Evolutionary conservation across 2,113 vertebrate species (phyloP), one percentile per base, ranked within the genome.

Genomic region (Chauna torquata): DNA sequence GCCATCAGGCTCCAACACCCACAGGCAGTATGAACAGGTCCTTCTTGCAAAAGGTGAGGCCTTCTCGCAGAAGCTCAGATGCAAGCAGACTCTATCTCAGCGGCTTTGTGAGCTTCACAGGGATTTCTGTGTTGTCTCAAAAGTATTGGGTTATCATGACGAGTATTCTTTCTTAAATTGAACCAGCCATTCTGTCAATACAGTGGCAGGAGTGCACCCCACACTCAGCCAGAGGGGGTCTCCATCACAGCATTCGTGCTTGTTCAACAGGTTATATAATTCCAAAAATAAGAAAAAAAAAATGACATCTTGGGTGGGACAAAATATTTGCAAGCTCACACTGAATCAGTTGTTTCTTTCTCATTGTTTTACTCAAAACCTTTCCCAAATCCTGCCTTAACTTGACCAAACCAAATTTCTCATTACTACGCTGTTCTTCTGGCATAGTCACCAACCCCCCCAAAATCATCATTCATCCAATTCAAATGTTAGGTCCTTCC

Each of bases 401-500:
- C 58, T 32, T 66, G 24, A 81, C 38, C 30, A 54, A 74, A 78
- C 34, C 68, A 66, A 42, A 54, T 54, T 88, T 86, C 76, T 88
- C 40, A 58, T 62, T 68, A 52, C 58, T 50, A 44, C 12, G 12
- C 23, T 44, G n/a, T 18, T 66, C 45, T 50, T 86, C 58, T 83
- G 81, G 86, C 34, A 32, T 6, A 76, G 52, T 38, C 82, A 79
- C 28, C 70, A 72, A n/a, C 24, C 18, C 34, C 54, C 47, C 40
- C 23, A 74, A 86, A 88, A 70, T 75, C 76, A 50, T 58, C 32
- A 50, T 2, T 9, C 3, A 74, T 81, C 30, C 62, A 83, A 66
- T 95, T 95, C 72, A 88, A 66, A 94, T 86, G 90, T 91, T 86
- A 75, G 45, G 62, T 75, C 38, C 76, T 47, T 57, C 64, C 68